Percentiles rank a stretch among this genome's conserved stretches.
phyloP scores from a whole-genome alignment of 2,888 invertebrate genomes.

The Philonicus albiceps region DNA sequence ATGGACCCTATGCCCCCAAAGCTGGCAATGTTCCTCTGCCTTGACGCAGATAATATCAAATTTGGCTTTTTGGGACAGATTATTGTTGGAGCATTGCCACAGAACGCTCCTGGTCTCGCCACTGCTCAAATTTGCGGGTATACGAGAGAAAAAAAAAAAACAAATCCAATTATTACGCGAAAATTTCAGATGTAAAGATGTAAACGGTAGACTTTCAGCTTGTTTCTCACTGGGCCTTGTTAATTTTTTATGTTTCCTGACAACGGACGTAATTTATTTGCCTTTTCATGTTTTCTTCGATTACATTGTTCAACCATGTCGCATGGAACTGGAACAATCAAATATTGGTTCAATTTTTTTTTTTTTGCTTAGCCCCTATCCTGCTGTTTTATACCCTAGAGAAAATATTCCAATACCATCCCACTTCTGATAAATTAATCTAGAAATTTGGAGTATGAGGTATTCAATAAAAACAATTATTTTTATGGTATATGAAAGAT shows the following conservation, averaged over 20 bases:
- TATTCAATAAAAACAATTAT: not conserved
- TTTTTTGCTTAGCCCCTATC: not conserved
- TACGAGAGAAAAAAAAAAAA: not conserved
- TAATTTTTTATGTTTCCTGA: not conserved
- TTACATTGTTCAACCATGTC: not conserved
- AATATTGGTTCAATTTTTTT: not conserved
- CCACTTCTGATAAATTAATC: not conserved
- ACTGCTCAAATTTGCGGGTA: not conserved
- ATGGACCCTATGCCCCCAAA: not conserved
- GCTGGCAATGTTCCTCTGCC: not conserved
- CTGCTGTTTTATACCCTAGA: not conserved
- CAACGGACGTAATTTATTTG: not conserved
- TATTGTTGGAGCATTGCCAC: constrained; percentile 14
- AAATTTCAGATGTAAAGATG: not conserved
- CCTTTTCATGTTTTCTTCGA: not conserved
- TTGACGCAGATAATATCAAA: constrained; percentile 19
- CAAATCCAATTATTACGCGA: constrained; percentile 13
- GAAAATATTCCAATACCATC: not conserved
- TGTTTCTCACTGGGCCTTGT: not conserved
- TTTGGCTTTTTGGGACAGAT: constrained; percentile 13
- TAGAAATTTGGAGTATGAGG: not conserved
- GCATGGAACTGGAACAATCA: not conserved
- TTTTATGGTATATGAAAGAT: not conserved
- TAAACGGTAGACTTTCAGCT: not conserved
- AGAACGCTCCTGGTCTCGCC: not conserved